Base-by-base conservation (phyloP, 2,888 invertebrate genomes). In the Cephalotes varians region DNA sequence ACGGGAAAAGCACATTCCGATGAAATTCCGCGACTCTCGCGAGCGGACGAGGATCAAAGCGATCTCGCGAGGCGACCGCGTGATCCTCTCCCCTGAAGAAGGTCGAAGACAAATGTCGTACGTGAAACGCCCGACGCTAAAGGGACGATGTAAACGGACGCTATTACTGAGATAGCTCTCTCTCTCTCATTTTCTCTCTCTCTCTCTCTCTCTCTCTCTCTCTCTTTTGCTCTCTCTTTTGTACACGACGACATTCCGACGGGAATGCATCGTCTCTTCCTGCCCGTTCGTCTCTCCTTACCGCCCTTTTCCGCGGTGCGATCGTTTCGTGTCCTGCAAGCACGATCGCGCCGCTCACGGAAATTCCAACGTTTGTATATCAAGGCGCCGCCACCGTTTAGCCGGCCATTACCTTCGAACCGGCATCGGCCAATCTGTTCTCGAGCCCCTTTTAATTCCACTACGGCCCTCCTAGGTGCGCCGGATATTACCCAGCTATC, bases 91-190 rank as follows among this genome's bases (percentile, higher is more conserved):
- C 60, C 51, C 34, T 77, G 77, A 71, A 81, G 86, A 71, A 86
- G 83, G 73, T 88, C 88, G 85, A 91, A 92, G 91, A 92, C 91
- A 91, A 92, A 92, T 90, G 90, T 87, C 85, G 86, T 86, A 90
- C 86, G 91, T 44, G 67, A 77, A 88, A 88, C 88, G 86, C 85
- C 85, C 89, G 88, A 92, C 92, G 90, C 88, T 93, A 91, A 90
- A 92, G 90, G 92, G 92, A 82, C 91, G 88, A 92, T 91, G 92
- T 91, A 92, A 93, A 92, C 91, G 91, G 83, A 88, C 91, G 89
- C 92, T 91, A 93, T 93, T 93, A 93, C 90, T 85, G 90, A 87
- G 92, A 92, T 88, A 90, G 88, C 90, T 85, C 83, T 87, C 12
- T 60, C 40, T 62, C 15, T 62, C 37, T 15, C 15, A 9, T 18